phyloP scores from a whole-genome alignment of 2,888 invertebrate genomes.

The Drosophila engyochracea region DNA sequence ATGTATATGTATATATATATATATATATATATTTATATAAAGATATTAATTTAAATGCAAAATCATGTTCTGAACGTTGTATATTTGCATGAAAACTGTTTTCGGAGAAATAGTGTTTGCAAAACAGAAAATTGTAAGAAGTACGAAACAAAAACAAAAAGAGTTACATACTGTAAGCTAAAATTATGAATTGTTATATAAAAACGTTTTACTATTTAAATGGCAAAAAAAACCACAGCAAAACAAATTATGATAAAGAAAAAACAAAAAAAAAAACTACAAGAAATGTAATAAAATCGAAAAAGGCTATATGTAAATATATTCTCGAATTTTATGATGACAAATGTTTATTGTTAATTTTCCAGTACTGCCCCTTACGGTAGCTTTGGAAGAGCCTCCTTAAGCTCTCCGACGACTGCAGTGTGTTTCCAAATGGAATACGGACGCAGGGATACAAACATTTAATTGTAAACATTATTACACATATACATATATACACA shows the following conservation, averaged over 20 bases:
- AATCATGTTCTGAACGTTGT: conserved; percentile 71
- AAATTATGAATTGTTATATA: conserved; percentile 81
- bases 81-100: conserved; percentile 67
- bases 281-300: conserved; percentile 60
- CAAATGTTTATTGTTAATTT: conserved; percentile 10
- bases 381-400: not conserved
- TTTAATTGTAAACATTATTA: not conserved
- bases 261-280: conserved; percentile 44
- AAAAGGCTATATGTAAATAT: conserved; percentile 64
- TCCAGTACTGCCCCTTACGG: not conserved
- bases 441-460: not conserved
- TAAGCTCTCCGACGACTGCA: not conserved
- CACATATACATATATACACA: not conserved
- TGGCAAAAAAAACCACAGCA: conserved; percentile 61
- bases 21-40: conserved; percentile 60
- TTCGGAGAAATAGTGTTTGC: conserved; percentile 67
- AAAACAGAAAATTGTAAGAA: conserved; percentile 65
- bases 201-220: conserved; percentile 80
- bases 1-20: conserved; percentile 31
- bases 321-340: conserved; percentile 46
- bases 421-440: not conserved
- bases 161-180: conserved; percentile 70
- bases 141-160: conserved; percentile 57
- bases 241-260: conserved; percentile 64
- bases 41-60: conserved; percentile 72